These are phyloP conservation scores for Julus scandinavius DNA, from an alignment of 2,888 invertebrate genomes.

Conservation along the genomic window DNA sequence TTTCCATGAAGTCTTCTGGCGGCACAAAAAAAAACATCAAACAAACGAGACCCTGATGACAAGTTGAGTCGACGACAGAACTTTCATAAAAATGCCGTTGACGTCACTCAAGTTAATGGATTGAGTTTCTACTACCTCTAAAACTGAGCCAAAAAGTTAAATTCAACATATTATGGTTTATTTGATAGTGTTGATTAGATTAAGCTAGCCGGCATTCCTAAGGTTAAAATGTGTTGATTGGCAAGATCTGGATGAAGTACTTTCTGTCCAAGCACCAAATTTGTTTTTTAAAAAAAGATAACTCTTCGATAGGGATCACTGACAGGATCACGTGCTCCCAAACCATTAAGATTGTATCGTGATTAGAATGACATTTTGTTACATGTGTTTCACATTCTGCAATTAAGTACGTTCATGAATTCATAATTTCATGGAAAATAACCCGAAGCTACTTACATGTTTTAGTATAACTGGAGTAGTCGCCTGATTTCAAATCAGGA, in stretches of 20 bases:
- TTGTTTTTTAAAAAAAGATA: neutral
- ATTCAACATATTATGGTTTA: neutral
- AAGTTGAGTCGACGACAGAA: neutral
- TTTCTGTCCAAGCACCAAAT: neutral
- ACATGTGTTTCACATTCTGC: neutral
- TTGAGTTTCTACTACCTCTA: neutral
- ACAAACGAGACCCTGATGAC: neutral
- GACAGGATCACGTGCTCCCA: neutral
- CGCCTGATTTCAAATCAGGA: neutral
- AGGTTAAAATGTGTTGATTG: neutral
- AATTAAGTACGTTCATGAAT: neutral
- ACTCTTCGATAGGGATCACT: neutral
- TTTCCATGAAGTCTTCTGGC: neutral
- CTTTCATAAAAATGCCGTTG: neutral
- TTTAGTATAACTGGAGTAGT: neutral
- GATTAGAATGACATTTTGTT: neutral
- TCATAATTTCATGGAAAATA: neutral
- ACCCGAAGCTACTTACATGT: neutral
- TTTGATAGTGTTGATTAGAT: constrained; percentile 20
- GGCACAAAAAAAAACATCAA: neutral
- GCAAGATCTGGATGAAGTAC: no score
- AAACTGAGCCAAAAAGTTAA: neutral
- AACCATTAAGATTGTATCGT: neutral
- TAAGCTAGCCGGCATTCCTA: neutral
- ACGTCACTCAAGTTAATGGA: neutral